Evolutionary conservation across 92 coral and sea anemone genomes (phyloP).

Genomic region (Scolanthus callimorphus): DNA sequence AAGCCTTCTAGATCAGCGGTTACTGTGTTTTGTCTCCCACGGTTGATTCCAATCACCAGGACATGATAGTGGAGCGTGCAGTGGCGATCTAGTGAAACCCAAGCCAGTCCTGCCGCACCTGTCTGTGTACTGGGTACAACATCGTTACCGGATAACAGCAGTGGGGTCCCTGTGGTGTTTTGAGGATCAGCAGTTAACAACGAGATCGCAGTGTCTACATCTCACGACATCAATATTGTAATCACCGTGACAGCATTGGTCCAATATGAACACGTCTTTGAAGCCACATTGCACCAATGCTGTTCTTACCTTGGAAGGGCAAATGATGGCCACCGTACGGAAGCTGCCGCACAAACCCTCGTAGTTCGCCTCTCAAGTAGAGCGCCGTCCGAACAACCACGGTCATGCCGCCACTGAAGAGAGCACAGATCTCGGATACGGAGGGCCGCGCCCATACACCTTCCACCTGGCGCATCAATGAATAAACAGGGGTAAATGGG

Average conservation of each 20-base stretch:
- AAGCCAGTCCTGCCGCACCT: slow-evolving; percentile 84
- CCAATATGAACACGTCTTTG: no score
- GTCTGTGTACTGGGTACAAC: slow-evolving; percentile 87
- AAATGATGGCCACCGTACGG: slow-evolving; percentile 69
- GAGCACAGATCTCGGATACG: slow-evolving; percentile 43
- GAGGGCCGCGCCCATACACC: slow-evolving; percentile 81
- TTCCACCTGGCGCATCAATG: slow-evolving; percentile 52
- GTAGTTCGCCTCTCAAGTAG: slow-evolving; percentile 59
- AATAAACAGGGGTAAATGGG: no score
- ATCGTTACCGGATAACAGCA: slow-evolving; percentile 70
- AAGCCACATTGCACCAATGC: no score
- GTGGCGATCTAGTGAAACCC: slow-evolving; percentile 76
- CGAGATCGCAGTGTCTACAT: no score
- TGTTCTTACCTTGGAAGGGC: slow-evolving; percentile 56
- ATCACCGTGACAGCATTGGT: no score
- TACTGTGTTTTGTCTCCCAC: slow-evolving; percentile 47
- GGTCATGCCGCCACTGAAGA: slow-evolving; percentile 64
- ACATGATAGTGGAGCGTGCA: slow-evolving; percentile 73
- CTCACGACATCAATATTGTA: no score
- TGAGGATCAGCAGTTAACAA: no score
- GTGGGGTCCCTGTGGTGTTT: slow-evolving; percentile 58
- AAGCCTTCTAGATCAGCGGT: slow-evolving; percentile 82
- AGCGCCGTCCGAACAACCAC: slow-evolving; percentile 64
- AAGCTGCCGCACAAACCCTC: slow-evolving; percentile 64
- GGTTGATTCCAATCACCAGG: slow-evolving; percentile 55